These are phyloP conservation scores for Malurus elegans DNA, from an alignment of 2,113 vertebrate species.

Conservation along the genomic window DNA sequence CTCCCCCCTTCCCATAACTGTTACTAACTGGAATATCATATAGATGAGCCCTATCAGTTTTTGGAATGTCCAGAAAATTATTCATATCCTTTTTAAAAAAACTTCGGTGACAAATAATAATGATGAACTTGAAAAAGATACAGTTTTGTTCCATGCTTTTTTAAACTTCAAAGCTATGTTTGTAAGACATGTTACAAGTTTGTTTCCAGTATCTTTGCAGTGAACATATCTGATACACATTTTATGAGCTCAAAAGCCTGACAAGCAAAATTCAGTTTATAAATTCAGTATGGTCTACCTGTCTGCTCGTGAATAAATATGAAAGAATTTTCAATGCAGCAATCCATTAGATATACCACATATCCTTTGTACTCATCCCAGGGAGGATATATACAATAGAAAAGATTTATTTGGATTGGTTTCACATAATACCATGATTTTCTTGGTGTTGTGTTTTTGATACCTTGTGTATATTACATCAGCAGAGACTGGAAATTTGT, in stretches of 20 bases:
- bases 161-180: background rate
- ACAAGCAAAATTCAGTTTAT: constrained; percentile 57
- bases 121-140: background rate
- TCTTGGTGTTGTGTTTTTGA: constrained; percentile 53
- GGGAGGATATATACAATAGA: constrained; percentile 16
- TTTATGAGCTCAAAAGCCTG: constrained; percentile 1
- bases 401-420: constrained; percentile 52
- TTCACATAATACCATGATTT: constrained; percentile 59
- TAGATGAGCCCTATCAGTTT: background rate
- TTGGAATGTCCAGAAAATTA: background rate
- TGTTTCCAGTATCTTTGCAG: background rate
- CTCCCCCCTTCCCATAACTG: background rate
- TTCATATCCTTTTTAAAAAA: background rate
- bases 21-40: background rate
- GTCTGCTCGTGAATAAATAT: constrained; percentile 49
- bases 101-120: constrained; percentile 1
- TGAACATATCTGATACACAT: background rate
- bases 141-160: background rate
- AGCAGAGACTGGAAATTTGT: constrained; percentile 40
- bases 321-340: constrained; percentile 42
- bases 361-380: constrained; percentile 45
- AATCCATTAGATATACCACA: constrained; percentile 21
- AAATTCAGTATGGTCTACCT: constrained; percentile 14
- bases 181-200: background rate
- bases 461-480: constrained; percentile 48